Base-by-base conservation (phyloP, 1,140 invertebrate species). In the Mercenaria mercenaria region DNA sequence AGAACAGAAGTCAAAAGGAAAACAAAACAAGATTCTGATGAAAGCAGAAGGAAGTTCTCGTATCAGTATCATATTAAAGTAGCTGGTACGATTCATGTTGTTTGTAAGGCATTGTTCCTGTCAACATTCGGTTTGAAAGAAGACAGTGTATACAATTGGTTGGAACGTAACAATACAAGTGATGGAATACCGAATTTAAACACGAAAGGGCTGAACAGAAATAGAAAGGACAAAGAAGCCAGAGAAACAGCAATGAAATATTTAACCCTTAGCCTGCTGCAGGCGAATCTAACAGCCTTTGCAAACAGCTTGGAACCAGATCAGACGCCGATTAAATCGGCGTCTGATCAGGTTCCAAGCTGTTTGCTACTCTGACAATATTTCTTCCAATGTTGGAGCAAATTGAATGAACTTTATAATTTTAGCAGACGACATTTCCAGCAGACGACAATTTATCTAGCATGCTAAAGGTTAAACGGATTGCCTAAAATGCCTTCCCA, bases 131-230 rank as follows among this genome's bases (percentile, higher is more conserved):
- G 34, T 34, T 50, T 84, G 23, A 84, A 84, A 84, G 64, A 84
- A 64, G 81, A 84, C 34, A 69, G 61, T 50, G 81, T 84, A 26
- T 84, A 84, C 34, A 69, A 69, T 32, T 84, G 81, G 81, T 11
- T 84, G 39, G 23, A 26, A 34, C 2, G n/a, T 3, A 81, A 81
- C 61, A 32, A 34, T 20, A 15, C 26, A 23, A 32, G 61, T n/a
- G 41, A 61, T 41, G 79, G 79, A 34, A 81, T 81, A 13, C 50
- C 79, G 37, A 61, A n/a, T 10, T 34, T 32, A 26, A 52, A 3
- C 10, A 39, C 8, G 32, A 32, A 18, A 41, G 39, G 29, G 32
- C 34, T 4, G 37, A 41, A 74, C 69, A 74, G 34, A 11, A 39
- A 4, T 20, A 74, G 34, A 74, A 18, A 29, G 69, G 8, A 74